Evolutionary conservation across 2,797 vertebrate genomes (phyloP).

Genomic region (Anguilla pacifica): DNA sequence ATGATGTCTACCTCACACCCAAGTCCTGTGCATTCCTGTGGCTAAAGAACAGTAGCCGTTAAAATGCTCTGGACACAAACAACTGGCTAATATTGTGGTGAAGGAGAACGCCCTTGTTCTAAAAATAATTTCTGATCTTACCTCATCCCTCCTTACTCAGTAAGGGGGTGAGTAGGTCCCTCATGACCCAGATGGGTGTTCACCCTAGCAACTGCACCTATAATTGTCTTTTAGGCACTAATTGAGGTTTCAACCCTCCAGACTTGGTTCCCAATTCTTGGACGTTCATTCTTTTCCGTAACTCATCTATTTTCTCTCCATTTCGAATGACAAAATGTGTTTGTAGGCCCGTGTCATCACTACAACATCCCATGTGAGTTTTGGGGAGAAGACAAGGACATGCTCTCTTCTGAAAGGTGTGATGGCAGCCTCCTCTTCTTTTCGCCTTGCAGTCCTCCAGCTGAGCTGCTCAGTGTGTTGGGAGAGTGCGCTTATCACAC

Average conservation of each 20-base stretch:
- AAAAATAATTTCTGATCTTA: conserved; percentile 1
- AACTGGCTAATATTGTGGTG: neutral
- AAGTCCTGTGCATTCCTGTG: neutral
- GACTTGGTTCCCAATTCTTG: neutral
- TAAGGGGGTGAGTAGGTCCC: neutral
- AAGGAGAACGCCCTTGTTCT: neutral
- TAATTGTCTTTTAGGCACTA: neutral
- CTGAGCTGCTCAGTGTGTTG: neutral
- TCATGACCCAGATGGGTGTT: neutral
- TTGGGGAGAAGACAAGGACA: neutral
- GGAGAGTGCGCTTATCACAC: neutral
- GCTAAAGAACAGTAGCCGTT: neutral
- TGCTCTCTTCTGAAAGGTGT: neutral
- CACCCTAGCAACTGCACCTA: neutral
- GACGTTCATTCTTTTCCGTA: neutral
- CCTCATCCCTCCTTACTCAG: neutral
- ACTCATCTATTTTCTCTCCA: neutral
- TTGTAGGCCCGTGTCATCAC: neutral
- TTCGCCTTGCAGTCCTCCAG: neutral
- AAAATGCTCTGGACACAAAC: neutral
- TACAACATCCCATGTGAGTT: neutral
- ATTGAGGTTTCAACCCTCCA: neutral
- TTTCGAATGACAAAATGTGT: neutral
- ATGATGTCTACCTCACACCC: neutral
- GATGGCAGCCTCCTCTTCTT: neutral